phyloP scores from a whole-genome alignment of 2,888 invertebrate species.

The Drosophila koepferae region DNA sequence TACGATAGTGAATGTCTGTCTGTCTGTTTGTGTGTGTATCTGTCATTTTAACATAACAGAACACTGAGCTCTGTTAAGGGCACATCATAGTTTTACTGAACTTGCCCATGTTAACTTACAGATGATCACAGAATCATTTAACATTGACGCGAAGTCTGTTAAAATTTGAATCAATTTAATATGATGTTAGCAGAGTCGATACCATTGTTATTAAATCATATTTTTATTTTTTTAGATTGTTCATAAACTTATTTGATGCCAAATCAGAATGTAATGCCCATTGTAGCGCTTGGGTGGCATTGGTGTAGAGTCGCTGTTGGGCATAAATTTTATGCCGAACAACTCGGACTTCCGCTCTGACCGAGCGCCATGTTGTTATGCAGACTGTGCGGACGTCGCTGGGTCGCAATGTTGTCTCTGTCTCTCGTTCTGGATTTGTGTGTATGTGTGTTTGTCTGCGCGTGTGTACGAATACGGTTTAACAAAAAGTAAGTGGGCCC shows the following conservation, averaged over 20 bases:
- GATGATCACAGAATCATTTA: not conserved
- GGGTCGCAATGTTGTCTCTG: conserved; percentile 18
- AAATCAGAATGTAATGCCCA: conserved; percentile 29
- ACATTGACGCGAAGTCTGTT: not conserved
- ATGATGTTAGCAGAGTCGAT: not conserved
- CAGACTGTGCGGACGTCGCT: conserved; percentile 52
- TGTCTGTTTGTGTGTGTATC: not conserved
- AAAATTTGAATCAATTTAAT: not conserved
- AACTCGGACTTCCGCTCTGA: conserved; percentile 72
- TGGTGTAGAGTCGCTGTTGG: conserved; percentile 44
- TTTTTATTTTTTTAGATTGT: not conserved
- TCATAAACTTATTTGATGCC: not conserved
- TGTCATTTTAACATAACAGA: not conserved
- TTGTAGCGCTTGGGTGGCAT: conserved; percentile 38
- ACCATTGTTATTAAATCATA: not conserved
- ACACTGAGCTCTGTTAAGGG: not conserved
- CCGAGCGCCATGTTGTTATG: conserved; percentile 75
- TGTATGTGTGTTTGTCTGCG: conserved; percentile 12
- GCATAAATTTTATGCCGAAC: conserved; percentile 73
- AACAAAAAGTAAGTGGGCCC: conserved; percentile 61
- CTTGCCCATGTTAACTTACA: not conserved
- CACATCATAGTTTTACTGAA: not conserved
- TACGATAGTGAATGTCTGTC: too few species aligned
- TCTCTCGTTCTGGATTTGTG: not conserved
- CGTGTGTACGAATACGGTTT: conserved; percentile 57